Conservation (phyloP, 2,888 invertebrate species). For the Scaeva pyrastri region DNA sequence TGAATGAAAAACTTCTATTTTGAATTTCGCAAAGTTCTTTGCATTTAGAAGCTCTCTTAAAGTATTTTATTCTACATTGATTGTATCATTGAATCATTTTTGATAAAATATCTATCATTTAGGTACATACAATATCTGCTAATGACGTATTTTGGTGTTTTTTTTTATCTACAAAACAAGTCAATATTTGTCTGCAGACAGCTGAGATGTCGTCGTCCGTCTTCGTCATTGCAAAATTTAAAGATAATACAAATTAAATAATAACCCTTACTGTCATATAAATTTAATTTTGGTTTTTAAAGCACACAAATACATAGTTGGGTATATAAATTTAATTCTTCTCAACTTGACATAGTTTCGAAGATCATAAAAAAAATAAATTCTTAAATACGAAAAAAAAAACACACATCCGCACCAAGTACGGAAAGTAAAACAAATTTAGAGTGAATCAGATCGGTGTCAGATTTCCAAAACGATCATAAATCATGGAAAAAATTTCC, state of each 20-base stretch:
- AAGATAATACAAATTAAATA: not conserved
- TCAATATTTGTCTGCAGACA: conserved; percentile 1
- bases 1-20: too few species aligned
- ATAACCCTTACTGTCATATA: not conserved
- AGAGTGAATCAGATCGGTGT: conserved; percentile 7
- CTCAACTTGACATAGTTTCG: conserved; percentile 2
- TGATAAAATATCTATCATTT: conserved; percentile 2
- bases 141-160: conserved; percentile 1
- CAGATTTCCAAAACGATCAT: conserved; percentile 21
- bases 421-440: not conserved
- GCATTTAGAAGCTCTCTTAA: too few species aligned
- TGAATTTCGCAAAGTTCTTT: too few species aligned
- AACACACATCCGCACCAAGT: conserved; percentile 1
- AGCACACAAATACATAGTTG: not conserved
- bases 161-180: not conserved
- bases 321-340: not conserved
- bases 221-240: not conserved
- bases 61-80: not conserved
- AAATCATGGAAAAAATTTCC: conserved; percentile 22
- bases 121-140: not conserved
- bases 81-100: not conserved
- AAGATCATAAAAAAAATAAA: not conserved
- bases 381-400: not conserved
- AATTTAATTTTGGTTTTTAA: not conserved
- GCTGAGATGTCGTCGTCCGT: not conserved